phyloP scores from a whole-genome alignment of 2,797 vertebrate species.

The Callimico goeldii region DNA sequence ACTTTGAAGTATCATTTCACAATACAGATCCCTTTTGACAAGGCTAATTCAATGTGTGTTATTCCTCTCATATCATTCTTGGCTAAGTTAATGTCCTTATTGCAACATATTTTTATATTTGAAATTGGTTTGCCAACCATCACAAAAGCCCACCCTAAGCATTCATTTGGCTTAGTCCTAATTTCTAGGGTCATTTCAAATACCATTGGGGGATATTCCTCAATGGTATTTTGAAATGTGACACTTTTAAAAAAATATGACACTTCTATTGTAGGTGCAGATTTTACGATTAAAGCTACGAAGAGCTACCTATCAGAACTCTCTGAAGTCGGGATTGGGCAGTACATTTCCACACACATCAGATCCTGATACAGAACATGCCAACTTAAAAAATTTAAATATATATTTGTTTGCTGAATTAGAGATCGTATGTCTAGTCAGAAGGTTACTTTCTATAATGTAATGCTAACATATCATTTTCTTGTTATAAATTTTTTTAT shows the following conservation, averaged over 20 bases:
- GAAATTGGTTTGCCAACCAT: not conserved
- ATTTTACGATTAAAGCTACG: not conserved
- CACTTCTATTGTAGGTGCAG: not conserved
- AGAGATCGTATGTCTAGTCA: not conserved
- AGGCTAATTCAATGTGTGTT: not conserved
- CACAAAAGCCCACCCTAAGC: not conserved
- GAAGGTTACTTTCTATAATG: not conserved
- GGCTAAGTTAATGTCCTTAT: not conserved
- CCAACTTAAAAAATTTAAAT: not conserved
- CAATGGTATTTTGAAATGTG: too few species aligned
- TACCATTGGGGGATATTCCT: accelerated
- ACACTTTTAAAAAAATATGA: not conserved
- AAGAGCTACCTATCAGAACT: not conserved
- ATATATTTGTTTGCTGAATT: not conserved
- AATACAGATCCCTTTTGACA: not conserved
- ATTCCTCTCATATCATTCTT: not conserved
- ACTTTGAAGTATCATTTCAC: not conserved
- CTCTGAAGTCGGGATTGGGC: not conserved
- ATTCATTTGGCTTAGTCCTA: not conserved
- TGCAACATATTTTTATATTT: not conserved
- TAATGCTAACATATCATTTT: not conserved
- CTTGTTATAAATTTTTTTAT: not conserved
- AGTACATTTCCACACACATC: not conserved
- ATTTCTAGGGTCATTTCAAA: not conserved
- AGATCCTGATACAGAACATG: not conserved